These are phyloP conservation scores for Ophiothrix spiculata DNA, from an alignment of 35 echinoderm and acorn worm species.

Conservation along the genomic window DNA sequence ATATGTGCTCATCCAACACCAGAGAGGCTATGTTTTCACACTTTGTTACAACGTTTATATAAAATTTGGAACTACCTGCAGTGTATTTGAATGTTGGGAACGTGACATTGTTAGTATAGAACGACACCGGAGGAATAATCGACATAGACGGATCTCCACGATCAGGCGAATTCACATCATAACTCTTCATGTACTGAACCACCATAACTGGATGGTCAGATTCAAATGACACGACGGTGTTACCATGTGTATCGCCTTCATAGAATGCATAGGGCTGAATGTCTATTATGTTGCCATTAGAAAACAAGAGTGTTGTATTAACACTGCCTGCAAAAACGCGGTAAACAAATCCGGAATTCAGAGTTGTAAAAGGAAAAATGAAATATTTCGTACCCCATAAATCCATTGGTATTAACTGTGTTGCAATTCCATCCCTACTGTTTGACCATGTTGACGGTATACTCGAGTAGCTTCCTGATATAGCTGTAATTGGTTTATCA, in stretches of 20 bases:
- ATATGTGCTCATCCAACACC: background rate
- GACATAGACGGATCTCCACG: background rate
- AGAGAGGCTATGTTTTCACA: background rate
- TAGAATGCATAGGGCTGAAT: background rate
- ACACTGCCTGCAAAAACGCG: background rate
- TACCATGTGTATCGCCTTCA: background rate
- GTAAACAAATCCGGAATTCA: background rate
- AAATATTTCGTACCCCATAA: background rate
- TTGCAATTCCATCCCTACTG: background rate
- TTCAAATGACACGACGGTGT: background rate
- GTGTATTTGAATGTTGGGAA: background rate
- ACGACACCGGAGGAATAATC: background rate
- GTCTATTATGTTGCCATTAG: background rate
- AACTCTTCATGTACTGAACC: background rate
- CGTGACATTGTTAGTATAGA: background rate
- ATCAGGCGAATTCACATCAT: background rate
- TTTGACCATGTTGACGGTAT: background rate
- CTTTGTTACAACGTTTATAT: background rate
- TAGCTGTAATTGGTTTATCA: background rate
- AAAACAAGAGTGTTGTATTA: background rate
- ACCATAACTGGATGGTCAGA: background rate
- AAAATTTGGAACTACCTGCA: background rate
- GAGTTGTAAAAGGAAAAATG: background rate
- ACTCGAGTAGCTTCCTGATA: background rate
- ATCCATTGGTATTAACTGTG: background rate